Evolutionary conservation across 2,113 vertebrate genomes (phyloP).

Genomic region (Callocephalon fimbriatum): DNA sequence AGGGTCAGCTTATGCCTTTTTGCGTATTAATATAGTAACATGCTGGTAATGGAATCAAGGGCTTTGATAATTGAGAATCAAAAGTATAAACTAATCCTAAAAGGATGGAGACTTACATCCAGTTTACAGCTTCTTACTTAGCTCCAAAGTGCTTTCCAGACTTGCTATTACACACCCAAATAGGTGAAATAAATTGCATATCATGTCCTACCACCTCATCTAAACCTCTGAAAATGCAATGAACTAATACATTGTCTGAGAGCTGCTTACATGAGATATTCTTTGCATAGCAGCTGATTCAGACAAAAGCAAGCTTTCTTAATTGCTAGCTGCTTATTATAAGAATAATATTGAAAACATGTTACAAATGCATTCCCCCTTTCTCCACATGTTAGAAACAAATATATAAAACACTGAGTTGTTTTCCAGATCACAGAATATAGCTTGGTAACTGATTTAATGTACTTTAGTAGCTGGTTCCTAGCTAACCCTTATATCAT

Average conservation of each 20-base stretch:
- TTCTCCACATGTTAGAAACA: neutral
- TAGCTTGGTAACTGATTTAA: neutral
- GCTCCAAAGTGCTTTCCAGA: neutral
- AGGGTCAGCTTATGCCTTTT: neutral
- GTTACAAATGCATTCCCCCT: neutral
- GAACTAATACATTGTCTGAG: neutral
- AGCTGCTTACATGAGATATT: neutral
- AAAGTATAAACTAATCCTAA: neutral
- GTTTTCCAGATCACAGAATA: neutral
- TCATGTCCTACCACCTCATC: neutral
- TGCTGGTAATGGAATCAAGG: neutral
- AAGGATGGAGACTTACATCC: neutral
- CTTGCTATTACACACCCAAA: neutral
- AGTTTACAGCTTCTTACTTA: neutral
- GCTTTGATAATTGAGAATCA: neutral
- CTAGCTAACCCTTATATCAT: neutral
- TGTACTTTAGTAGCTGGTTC: neutral
- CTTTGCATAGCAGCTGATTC: neutral
- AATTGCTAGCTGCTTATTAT: fast-evolving
- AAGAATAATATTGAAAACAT: neutral
- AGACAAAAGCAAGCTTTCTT: neutral
- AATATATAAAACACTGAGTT: neutral
- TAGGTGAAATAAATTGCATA: neutral
- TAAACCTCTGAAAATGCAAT: neutral
- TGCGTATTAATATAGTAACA: neutral